Evolutionary conservation across 2,113 vertebrate genomes (phyloP), one percentile per base, ranked within the genome.

Genomic region (Cichladusa arquata): DNA sequence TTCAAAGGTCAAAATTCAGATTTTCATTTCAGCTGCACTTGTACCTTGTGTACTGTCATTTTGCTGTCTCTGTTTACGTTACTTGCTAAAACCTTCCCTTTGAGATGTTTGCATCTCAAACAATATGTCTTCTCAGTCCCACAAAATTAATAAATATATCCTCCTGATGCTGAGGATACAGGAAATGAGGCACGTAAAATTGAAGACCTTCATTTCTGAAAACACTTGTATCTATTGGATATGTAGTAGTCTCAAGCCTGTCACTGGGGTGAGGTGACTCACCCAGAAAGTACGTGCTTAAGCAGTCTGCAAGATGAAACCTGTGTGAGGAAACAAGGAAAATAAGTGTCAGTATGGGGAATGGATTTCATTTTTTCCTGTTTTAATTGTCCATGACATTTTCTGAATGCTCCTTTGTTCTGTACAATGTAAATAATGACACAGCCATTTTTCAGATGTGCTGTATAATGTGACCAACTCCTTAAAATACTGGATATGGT

Each of bases 361-460:
- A 69, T n/a, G 25, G 79, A 83, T 92, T 86, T 58, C n/a, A 62
- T 73, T 87, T 86, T 91, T 91, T 72, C 45, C 65, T 0, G 1
- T 60, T 88, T 88, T 70, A 95, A 90, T 79, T 25, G 85, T 11
- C 93, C 29, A 3, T 85, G 71, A 82, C 50, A 54, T 82, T 88
- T 95, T 90, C 54, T 91, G 76, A 96, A 91, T 51, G 38, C 40
- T 87, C 11, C 44, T 92, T 90, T 92, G 58, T 90, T 91, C 85
- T 80, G n/a, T 50, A 8, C 58, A 82, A 85, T 15, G 58, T 72
- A 94, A 97, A 89, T 81, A 81, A 78, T 91, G 81, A 89, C 86
- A 89, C 61, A 92, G 34, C 7, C 45, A 51, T 89, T 92, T 95
- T 95, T 95, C 57, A 62, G 29, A 56, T 74, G 26, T 15, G 33